A percentile compares a stretch with the other conserved stretches of the same genome.
phyloP scores from a whole-genome alignment of 2,113 vertebrate genomes.

The Amia ocellicauda region DNA sequence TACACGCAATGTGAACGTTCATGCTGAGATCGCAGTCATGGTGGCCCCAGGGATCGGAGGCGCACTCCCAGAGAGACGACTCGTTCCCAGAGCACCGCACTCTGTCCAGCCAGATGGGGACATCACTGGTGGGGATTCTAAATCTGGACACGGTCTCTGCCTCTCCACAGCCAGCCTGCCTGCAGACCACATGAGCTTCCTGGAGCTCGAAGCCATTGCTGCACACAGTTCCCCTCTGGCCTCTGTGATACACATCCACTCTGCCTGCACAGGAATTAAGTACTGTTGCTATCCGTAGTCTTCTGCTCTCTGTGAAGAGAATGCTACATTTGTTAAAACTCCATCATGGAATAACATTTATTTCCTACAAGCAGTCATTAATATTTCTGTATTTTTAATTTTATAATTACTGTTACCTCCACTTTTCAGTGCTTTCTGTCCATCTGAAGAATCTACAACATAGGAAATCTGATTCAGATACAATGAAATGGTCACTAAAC shows the following conservation, averaged over 20 bases:
- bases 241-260: conserved; percentile 34
- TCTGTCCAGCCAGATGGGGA: conserved; percentile 25
- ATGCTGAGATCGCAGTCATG: conserved; percentile 32
- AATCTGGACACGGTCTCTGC: not conserved
- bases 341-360: no score
- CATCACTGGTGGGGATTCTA: not conserved
- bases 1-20: conserved; percentile 8
- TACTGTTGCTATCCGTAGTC: not conserved
- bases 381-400: no score
- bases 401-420: not conserved
- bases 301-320: not conserved
- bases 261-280: conserved; percentile 30
- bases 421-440: not conserved
- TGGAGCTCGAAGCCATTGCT: not conserved
- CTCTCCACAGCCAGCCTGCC: conserved; percentile 40
- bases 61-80: conserved; percentile 26
- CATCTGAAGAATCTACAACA: not conserved
- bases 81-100: conserved; percentile 32
- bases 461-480: not conserved
- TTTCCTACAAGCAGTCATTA: no score
- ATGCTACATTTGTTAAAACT: not conserved
- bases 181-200: conserved; percentile 33
- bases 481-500: not conserved
- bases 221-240: conserved; percentile 34
- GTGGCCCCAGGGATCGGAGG: conserved; percentile 18